Conservation (phyloP, 2,888 invertebrate species). For the Oxyscelio sp. region DNA sequence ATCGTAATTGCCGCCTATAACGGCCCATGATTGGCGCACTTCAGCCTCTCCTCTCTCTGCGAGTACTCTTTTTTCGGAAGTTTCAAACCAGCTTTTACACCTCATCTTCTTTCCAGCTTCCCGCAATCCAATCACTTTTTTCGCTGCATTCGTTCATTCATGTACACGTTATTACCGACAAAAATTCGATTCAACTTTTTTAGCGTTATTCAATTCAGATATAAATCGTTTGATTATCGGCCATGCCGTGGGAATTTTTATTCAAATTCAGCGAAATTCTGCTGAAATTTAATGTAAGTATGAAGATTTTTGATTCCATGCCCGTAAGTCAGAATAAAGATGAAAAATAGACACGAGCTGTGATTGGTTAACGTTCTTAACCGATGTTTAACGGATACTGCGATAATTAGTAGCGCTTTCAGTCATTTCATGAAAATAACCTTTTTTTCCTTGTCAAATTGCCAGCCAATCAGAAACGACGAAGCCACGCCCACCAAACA, state of each 20-base stretch:
- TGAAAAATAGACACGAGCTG: too few species aligned
- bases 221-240: constrained; percentile 57
- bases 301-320: too few species aligned
- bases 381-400: too few species aligned
- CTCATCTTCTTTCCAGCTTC: constrained; percentile 69
- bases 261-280: constrained; percentile 26
- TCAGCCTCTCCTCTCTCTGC: constrained; percentile 79
- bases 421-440: too few species aligned
- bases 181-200: constrained; percentile 68
- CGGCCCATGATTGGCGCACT: constrained; percentile 85
- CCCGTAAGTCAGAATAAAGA: too few species aligned
- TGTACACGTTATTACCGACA: constrained; percentile 62
- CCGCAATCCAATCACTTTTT: constrained; percentile 72
- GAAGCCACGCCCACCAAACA: too few species aligned
- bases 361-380: too few species aligned
- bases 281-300: not conserved
- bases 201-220: constrained; percentile 53
- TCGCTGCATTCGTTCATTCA: constrained; percentile 61
- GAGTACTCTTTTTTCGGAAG: constrained; percentile 85
- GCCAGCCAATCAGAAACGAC: too few species aligned
- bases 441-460: too few species aligned
- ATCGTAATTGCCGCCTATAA: constrained; percentile 88
- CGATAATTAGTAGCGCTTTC: too few species aligned
- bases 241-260: constrained; percentile 54
- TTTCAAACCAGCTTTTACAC: constrained; percentile 80